A percentile compares a stretch with the other conserved stretches of the same genome.
phyloP scores from a whole-genome alignment of 2,888 invertebrate species.

The Chymomyza fuscimana region DNA sequence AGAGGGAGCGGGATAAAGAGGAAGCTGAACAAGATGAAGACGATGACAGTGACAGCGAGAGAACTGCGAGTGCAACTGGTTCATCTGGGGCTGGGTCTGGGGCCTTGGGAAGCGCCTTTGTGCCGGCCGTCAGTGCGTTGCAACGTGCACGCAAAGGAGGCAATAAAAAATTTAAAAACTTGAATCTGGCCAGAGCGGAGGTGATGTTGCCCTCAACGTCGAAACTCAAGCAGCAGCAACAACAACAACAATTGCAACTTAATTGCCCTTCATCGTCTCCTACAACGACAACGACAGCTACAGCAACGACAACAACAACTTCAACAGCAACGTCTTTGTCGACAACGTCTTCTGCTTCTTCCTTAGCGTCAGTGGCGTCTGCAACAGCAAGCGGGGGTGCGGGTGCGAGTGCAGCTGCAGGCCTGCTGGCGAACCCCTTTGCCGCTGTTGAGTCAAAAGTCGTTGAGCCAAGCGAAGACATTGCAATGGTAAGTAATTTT shows the following conservation, averaged over 20 bases:
- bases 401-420: conserved; percentile 31
- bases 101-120: conserved; percentile 21
- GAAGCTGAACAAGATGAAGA: conserved; percentile 2
- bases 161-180: conserved; percentile 77
- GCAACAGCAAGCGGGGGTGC: conserved; percentile 32
- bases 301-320: conserved; percentile 15
- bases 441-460: conserved; percentile 44
- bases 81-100: conserved; percentile 13
- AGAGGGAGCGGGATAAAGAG: conserved; percentile 16
- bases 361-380: conserved; percentile 29
- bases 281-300: conserved; percentile 21
- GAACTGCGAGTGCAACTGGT: conserved; percentile 27
- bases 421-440: conserved; percentile 52
- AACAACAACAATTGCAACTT: conserved; percentile 66
- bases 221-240: conserved; percentile 69
- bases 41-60: conserved; percentile 53
- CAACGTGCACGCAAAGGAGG: conserved; percentile 64
- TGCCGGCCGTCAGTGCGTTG: conserved; percentile 42
- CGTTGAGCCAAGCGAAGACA: conserved; percentile 50
- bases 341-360: conserved; percentile 23
- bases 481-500: conserved; percentile 68
- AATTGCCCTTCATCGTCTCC: conserved; percentile 60
- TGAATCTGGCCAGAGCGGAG: conserved; percentile 75
- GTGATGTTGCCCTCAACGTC: conserved; percentile 76
- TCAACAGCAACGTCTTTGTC: conserved; percentile 8